phyloP scores from a whole-genome alignment of 1,140 invertebrate species.

The Neodiprion lecontei region DNA sequence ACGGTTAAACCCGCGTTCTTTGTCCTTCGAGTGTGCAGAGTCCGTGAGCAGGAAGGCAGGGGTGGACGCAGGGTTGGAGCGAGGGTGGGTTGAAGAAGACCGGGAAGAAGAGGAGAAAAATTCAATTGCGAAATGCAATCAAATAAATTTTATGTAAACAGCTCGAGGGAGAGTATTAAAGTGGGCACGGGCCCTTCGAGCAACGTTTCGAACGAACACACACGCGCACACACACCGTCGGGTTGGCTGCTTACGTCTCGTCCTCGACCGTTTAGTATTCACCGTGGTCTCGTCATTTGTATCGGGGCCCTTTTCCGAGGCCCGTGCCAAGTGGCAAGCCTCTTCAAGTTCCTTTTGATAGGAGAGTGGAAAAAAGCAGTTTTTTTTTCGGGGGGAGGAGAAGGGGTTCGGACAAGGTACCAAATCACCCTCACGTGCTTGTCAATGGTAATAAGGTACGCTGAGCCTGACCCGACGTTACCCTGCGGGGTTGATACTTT shows the following conservation, averaged over 20 bases:
- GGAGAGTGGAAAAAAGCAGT: background rate
- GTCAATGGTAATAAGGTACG: background rate
- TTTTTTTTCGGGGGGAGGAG: too few relatives aligned
- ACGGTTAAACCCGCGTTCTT: too few relatives aligned
- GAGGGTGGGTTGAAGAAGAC: background rate
- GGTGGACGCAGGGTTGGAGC: too few relatives aligned
- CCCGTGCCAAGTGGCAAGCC: background rate
- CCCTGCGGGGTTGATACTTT: too few relatives aligned
- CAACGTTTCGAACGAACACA: too few relatives aligned
- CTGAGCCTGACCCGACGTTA: too few relatives aligned
- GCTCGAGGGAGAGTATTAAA: background rate
- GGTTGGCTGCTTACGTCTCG: background rate
- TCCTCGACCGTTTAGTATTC: background rate
- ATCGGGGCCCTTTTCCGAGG: background rate
- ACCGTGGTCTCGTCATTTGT: background rate
- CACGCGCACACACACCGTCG: background rate
- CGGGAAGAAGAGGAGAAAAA: slow-evolving; percentile 1
- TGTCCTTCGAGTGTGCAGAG: too few relatives aligned
- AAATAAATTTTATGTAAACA: slow-evolving; percentile 4
- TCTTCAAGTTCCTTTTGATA: background rate
- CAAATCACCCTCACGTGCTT: background rate
- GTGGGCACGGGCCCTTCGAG: background rate
- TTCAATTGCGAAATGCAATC: background rate
- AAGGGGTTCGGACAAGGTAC: background rate
- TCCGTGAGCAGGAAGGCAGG: too few relatives aligned